phyloP scores from a whole-genome alignment of 2,113 vertebrate genomes.

The Sphyrna mokarran region DNA sequence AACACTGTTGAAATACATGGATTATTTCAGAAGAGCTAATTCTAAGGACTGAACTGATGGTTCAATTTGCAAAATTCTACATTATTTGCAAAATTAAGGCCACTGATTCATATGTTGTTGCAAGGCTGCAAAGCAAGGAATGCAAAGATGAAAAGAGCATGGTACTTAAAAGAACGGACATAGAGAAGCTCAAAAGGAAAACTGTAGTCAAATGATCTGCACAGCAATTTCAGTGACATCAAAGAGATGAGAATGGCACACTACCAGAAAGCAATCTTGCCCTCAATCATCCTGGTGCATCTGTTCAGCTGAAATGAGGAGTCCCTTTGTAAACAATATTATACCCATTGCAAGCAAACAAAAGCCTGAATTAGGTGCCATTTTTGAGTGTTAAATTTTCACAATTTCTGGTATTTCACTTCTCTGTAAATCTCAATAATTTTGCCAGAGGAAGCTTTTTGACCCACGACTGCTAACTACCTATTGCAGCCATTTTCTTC shows the following conservation, averaged over 20 bases:
- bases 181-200: neutral
- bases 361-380: neutral
- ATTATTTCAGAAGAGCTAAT: neutral
- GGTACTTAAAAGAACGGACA: neutral
- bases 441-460: neutral
- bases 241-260: neutral
- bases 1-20: neutral
- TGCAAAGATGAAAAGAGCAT: neutral
- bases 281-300: neutral
- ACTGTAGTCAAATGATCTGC: conserved; percentile 4
- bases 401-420: neutral
- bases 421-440: neutral
- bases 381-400: neutral
- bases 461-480: neutral
- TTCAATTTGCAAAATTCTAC: neutral
- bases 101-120: neutral
- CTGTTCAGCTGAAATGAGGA: neutral
- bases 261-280: neutral
- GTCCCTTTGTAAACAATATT: neutral
- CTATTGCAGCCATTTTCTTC: neutral
- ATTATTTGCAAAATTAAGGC: neutral
- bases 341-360: neutral
- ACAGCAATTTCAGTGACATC: conserved; percentile 16
- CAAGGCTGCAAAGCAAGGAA: conserved; percentile 4
- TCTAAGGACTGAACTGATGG: neutral